These are phyloP conservation scores for Zaprionus nigranus DNA, from an alignment of 1,140 invertebrate genomes.

Conservation along the genomic window DNA sequence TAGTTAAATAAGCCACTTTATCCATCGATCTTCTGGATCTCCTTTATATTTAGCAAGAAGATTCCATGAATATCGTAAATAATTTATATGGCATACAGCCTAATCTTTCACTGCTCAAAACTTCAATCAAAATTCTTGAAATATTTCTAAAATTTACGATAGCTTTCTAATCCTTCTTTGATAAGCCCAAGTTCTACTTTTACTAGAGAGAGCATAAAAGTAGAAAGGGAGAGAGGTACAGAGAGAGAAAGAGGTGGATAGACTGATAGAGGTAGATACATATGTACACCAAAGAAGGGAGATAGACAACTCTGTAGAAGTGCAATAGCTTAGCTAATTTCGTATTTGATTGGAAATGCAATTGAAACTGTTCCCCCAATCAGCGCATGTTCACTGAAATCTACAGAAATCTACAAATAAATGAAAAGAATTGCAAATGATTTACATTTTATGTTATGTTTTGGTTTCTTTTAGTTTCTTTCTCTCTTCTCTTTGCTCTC, in stretches of 20 bases:
- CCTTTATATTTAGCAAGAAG: too few relatives aligned
- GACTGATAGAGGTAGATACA: background rate
- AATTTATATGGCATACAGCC: too few relatives aligned
- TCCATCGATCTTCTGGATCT: too few relatives aligned
- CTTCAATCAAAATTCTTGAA: background rate
- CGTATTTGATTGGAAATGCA: conserved; percentile 19
- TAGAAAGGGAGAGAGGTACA: background rate
- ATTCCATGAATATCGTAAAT: too few relatives aligned
- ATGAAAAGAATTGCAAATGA: conserved; percentile 48
- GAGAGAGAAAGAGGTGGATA: background rate
- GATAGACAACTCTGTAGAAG: background rate
- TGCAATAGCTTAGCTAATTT: conserved; percentile 28
- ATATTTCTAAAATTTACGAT: background rate
- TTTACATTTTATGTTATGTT: conserved; percentile 52
- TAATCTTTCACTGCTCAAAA: background rate
- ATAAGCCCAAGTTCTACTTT: background rate
- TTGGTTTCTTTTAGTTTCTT: background rate
- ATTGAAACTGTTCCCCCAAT: background rate
- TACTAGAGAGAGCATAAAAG: background rate
- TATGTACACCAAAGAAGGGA: too few relatives aligned
- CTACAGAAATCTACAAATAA: background rate
- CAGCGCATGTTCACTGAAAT: background rate
- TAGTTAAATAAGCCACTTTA: too few relatives aligned
- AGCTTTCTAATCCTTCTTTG: background rate
- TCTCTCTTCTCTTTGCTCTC: conserved; percentile 1